Base-by-base conservation (phyloP, 2,113 vertebrate species). In the Coreoperca whiteheadi region DNA sequence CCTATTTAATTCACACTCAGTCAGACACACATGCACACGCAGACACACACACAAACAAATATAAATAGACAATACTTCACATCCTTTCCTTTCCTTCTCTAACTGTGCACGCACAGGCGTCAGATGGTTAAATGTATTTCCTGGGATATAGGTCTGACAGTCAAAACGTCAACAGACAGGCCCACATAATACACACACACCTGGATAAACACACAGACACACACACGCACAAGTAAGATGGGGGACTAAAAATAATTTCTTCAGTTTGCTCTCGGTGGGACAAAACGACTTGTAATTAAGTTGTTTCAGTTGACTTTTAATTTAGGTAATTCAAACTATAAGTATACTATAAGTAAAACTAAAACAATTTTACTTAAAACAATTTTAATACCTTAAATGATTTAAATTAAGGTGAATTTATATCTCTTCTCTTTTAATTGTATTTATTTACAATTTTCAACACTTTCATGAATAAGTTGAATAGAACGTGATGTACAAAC, bases 11-110 rank as follows among this genome's bases (percentile, higher is more conserved):
- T 59, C 23, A 37, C 50, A 39, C 50, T 37, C 30, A 61, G 15
- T 16, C 57, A 8, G 43, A 41, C 14, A 30, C 56, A 32, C 56
- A 57, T 9, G 1, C 54, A 68, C 41, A 46, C 51, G 66, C 59
- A 39, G 60, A 65, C 37, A 46, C 59, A 74, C 74, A 20, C 53
- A 63, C 34, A 25, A 20, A 75, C n/a, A 75, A 65, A 70, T 82
- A 86, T 74, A 70, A 87, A 79, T 73, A 83, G 57, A 75, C 16
- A 65, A 41, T n/a, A 53, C 56, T 72, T 67, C 51, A 59, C 67
- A 61, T 66, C 59, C 43, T 72, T 60, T 75, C 37, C 16, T 66
- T 66, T 53, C 51, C 48, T 59, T 20, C 39, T 37, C 25, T 61
- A 59, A 34, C 61, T 14, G 1, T 2, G 23, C 6, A 21, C 41